A percentile compares a stretch with the other conserved stretches of the same genome.
These are phyloP conservation scores for Oscheius myriophilus DNA, from an alignment of 2,888 invertebrate species.

Conservation along the genomic window DNA sequence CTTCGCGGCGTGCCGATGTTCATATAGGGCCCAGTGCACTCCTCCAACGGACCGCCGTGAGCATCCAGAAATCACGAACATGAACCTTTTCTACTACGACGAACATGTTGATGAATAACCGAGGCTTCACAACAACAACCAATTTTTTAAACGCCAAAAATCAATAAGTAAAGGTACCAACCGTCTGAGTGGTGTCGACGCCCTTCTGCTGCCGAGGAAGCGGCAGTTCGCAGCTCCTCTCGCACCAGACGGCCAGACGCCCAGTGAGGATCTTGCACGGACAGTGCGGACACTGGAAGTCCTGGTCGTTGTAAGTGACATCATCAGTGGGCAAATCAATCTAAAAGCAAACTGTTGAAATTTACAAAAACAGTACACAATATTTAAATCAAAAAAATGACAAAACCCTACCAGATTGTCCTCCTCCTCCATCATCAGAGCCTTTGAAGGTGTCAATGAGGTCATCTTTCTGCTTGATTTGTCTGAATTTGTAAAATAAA, in stretches of 20 bases:
- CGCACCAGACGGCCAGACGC: slow-evolving; percentile 34
- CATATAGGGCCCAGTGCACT: too few species aligned
- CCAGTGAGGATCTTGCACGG: slow-evolving; percentile 36
- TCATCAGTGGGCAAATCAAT: slow-evolving; percentile 22
- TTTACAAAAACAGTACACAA: too few species aligned
- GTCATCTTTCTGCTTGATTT: slow-evolving; percentile 56
- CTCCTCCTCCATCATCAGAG: slow-evolving; percentile 35
- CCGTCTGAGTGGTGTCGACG: slow-evolving; percentile 40
- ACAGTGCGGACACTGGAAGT: slow-evolving; percentile 37
- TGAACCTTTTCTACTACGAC: too few species aligned
- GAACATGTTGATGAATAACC: too few species aligned
- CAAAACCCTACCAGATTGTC: neutral
- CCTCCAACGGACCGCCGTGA: too few species aligned
- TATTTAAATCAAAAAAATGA: neutral
- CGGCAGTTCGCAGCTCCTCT: slow-evolving; percentile 40
- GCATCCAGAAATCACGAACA: too few species aligned
- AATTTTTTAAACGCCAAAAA: too few species aligned
- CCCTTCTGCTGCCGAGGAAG: slow-evolving; percentile 49
- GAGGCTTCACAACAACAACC: too few species aligned
- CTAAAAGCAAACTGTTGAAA: slow-evolving; percentile 13
- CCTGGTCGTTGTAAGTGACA: slow-evolving; percentile 35
- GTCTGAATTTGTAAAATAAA: slow-evolving; percentile 25
- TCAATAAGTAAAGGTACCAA: slow-evolving; percentile 3
- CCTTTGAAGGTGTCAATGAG: slow-evolving; percentile 52
- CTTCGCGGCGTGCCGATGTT: too few species aligned